A percentile compares a stretch with the other conserved stretches of the same genome.
phyloP scores from a whole-genome alignment of 2,113 vertebrate species.

The Ginglymostoma cirratum region DNA sequence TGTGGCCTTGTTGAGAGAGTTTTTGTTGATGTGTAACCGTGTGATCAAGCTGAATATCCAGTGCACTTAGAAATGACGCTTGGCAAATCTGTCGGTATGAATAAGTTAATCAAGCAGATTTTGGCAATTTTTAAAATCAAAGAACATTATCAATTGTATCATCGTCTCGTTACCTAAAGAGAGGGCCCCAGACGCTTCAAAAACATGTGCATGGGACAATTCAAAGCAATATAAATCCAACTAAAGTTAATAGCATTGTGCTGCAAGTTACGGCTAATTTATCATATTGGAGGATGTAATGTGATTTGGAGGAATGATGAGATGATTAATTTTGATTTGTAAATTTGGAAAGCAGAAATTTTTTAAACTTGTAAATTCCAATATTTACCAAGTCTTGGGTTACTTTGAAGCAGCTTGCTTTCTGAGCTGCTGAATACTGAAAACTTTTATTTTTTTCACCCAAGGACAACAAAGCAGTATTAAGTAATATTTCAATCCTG shows the following conservation, averaged over 20 bases:
- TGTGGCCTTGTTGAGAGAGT: background rate
- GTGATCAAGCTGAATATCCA: background rate
- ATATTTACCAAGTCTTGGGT: too few relatives aligned
- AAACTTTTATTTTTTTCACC: background rate
- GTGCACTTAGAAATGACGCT: background rate
- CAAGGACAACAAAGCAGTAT: constrained; percentile 7
- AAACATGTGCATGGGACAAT: background rate
- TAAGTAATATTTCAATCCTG: constrained; percentile 9
- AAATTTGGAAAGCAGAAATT: background rate
- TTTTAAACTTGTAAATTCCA: too few relatives aligned
- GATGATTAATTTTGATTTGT: background rate
- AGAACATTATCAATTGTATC: background rate
- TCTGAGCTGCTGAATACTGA: background rate
- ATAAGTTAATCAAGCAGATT: background rate
- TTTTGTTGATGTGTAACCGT: background rate
- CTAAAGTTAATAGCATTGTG: background rate
- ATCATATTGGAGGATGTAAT: background rate
- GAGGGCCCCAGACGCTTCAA: background rate
- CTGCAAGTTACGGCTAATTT: background rate
- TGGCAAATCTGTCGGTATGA: background rate
- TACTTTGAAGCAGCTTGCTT: background rate
- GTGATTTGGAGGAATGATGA: too few relatives aligned
- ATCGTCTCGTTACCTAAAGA: background rate
- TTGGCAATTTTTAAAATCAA: background rate
- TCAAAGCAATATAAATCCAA: constrained; percentile 10